Conservation (phyloP, 2,888 invertebrate genomes). For the Conchocele bisecta region DNA sequence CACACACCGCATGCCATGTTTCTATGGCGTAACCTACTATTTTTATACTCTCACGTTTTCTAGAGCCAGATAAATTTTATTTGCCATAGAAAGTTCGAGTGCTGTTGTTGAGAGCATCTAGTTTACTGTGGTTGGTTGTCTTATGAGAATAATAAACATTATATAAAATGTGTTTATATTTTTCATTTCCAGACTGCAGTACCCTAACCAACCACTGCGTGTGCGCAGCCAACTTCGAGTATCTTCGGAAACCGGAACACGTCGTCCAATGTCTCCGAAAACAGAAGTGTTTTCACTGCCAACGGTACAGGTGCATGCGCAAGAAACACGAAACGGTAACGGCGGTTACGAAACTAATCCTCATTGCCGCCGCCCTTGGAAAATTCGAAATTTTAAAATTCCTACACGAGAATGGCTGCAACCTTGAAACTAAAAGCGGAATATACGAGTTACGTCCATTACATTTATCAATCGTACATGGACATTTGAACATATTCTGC, state of each 20-base stretch:
- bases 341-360: constrained; percentile 39
- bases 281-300: constrained; percentile 54
- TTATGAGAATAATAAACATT: background rate
- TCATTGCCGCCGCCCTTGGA: constrained; percentile 43
- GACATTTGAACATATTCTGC: constrained; percentile 54
- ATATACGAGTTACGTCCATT: constrained; percentile 51
- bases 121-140: too few relatives aligned
- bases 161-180: background rate
- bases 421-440: constrained; percentile 51
- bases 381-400: constrained; percentile 48
- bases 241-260: constrained; percentile 54
- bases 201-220: constrained; percentile 54
- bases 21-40: too few relatives aligned
- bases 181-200: constrained; percentile 44
- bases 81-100: too few relatives aligned
- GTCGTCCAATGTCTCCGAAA: constrained; percentile 46
- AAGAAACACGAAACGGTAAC: constrained; percentile 41
- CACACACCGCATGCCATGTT: too few relatives aligned
- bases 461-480: constrained; percentile 49
- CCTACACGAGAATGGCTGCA: constrained; percentile 42
- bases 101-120: too few relatives aligned
- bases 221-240: constrained; percentile 56
- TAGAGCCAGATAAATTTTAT: too few relatives aligned
- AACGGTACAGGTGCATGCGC: constrained; percentile 53
- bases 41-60: too few relatives aligned